Evolutionary conservation across 2,797 vertebrate genomes (phyloP).

Genomic region (Amniataba percoides): DNA sequence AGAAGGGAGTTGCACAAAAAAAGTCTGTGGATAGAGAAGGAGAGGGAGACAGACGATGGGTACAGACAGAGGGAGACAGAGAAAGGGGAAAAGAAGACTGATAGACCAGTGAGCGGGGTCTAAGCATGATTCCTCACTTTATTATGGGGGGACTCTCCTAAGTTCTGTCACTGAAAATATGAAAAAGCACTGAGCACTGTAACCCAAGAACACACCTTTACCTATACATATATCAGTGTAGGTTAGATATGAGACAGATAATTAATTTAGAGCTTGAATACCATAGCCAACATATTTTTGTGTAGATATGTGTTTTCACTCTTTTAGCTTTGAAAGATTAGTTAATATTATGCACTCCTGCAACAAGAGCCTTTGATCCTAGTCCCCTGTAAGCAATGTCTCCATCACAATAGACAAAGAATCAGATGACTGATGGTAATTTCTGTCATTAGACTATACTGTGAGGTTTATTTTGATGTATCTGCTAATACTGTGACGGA

Average conservation of each 20-base stretch:
- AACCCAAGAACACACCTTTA: slow-evolving; percentile 8
- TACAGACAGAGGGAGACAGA: slow-evolving; percentile 60
- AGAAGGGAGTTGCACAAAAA: slow-evolving; percentile 27
- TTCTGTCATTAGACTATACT: slow-evolving; percentile 22
- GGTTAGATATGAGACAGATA: background rate
- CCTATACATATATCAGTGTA: background rate
- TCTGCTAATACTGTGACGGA: slow-evolving; percentile 31
- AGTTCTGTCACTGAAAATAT: background rate
- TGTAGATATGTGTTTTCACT: slow-evolving; percentile 6
- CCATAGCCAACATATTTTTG: background rate
- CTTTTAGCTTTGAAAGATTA: background rate
- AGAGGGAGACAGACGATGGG: slow-evolving; percentile 35
- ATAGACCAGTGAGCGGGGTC: background rate
- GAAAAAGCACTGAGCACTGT: background rate
- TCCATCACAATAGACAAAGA: slow-evolving; percentile 36
- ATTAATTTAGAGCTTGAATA: background rate
- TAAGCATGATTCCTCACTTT: slow-evolving; percentile 1
- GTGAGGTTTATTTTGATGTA: slow-evolving; percentile 15
- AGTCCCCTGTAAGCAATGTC: background rate
- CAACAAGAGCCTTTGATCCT: slow-evolving; percentile 33
- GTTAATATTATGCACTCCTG: slow-evolving; percentile 10
- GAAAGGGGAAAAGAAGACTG: slow-evolving; percentile 27
- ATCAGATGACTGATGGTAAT: slow-evolving; percentile 31
- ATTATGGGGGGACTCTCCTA: background rate
- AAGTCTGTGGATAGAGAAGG: slow-evolving; percentile 29